phyloP scores from a whole-genome alignment of 2,797 vertebrate species.

The Phalanger gymnotis region DNA sequence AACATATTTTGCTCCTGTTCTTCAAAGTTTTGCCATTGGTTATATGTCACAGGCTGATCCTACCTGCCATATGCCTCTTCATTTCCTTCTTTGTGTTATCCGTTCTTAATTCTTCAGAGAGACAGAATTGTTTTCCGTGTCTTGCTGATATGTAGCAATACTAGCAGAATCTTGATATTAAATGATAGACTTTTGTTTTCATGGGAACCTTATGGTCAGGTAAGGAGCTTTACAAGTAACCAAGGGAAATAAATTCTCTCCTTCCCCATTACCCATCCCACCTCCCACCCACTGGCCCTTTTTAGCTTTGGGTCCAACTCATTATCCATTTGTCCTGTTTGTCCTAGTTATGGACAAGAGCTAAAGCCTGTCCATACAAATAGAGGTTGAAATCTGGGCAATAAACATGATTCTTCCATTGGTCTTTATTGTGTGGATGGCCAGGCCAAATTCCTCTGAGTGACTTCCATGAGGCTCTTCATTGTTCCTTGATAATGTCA shows the following conservation, averaged over 20 bases:
- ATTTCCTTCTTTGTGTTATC: neutral
- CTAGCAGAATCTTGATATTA: neutral
- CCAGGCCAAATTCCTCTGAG: neutral
- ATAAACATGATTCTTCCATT: neutral
- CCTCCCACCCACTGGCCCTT: neutral
- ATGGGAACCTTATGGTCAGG: neutral
- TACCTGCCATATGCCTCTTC: neutral
- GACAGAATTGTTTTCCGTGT: neutral
- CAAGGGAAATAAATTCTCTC: neutral
- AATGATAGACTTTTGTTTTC: neutral
- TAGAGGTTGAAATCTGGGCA: neutral
- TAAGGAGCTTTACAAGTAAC: neutral
- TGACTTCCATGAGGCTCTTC: neutral
- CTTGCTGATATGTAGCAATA: neutral
- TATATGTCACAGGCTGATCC: neutral
- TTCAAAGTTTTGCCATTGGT: neutral
- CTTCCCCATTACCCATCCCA: no score
- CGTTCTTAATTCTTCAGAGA: neutral
- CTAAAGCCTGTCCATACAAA: neutral
- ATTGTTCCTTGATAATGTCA: neutral
- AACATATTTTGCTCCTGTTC: neutral
- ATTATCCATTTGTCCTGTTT: neutral
- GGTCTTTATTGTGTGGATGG: neutral
- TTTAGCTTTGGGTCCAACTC: neutral
- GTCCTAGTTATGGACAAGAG: neutral